A percentile compares a stretch with the other conserved stretches of the same genome.
phyloP scores from a whole-genome alignment of 2,888 invertebrate species.

The Drosophila pseudotakahashii region DNA sequence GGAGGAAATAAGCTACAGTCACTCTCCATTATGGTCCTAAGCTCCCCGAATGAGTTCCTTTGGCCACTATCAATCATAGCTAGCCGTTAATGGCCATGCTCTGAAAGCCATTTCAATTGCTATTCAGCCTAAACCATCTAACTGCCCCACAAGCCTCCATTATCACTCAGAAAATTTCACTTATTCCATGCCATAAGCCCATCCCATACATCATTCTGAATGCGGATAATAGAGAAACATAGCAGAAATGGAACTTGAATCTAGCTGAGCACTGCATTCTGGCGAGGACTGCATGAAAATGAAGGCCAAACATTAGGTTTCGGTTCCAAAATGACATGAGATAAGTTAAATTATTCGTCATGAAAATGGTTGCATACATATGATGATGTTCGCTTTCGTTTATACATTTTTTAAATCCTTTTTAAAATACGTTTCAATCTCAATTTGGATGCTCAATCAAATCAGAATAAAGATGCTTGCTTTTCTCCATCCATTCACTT shows the following conservation, averaged over 20 bases:
- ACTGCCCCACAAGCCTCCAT: background rate
- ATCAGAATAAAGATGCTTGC: background rate
- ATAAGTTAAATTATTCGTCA: too few relatives aligned
- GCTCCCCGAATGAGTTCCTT: constrained; percentile 18
- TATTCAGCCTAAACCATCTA: constrained; percentile 8
- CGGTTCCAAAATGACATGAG: background rate
- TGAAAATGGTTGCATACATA: too few relatives aligned
- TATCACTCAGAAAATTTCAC: constrained; percentile 5
- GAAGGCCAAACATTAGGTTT: background rate
- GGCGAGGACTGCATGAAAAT: background rate
- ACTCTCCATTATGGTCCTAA: constrained; percentile 17
- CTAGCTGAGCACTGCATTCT: background rate
- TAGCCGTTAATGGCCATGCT: constrained; percentile 25
- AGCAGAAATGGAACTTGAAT: background rate
- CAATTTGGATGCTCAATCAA: constrained; percentile 1
- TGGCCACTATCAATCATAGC: constrained; percentile 34
- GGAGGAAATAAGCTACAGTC: constrained; percentile 19
- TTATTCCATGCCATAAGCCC: background rate
- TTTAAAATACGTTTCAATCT: background rate
- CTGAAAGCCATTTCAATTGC: constrained; percentile 26
- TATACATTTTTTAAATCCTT: too few relatives aligned
- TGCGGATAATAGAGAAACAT: constrained; percentile 11
- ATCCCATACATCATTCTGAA: constrained; percentile 26
- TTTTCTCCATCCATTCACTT: too few relatives aligned
- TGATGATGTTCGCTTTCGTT: too few relatives aligned